phyloP scores from a whole-genome alignment of 23 tunicate species.

The Styela clava region DNA sequence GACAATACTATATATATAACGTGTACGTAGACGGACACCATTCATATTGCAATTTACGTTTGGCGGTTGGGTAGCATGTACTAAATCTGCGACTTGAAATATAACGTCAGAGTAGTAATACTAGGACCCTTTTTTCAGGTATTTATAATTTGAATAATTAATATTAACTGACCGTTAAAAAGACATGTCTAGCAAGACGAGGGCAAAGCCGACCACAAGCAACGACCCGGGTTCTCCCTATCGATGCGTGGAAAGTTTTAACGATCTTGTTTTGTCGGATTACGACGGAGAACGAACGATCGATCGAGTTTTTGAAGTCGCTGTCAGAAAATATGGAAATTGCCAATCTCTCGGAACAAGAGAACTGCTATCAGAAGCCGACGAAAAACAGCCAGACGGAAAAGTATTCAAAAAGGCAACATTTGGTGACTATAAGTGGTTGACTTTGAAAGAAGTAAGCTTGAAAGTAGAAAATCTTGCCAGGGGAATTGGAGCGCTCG shows the following conservation, averaged over 20 bases:
- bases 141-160: too few relatives aligned
- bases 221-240: constrained; percentile 46
- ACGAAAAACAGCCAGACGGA: constrained; percentile 87
- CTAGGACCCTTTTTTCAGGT: too few relatives aligned
- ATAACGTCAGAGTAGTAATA: too few relatives aligned
- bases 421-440: constrained; percentile 87
- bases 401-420: constrained; percentile 94
- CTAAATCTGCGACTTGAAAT: too few relatives aligned
- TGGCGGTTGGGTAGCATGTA: too few relatives aligned
- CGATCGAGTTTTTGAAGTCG: constrained; percentile 46
- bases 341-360: constrained; percentile 74
- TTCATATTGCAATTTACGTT: too few relatives aligned
- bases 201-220: constrained; percentile 18
- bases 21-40: too few relatives aligned
- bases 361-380: constrained; percentile 76
- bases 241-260: constrained; percentile 51
- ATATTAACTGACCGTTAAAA: too few relatives aligned
- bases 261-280: constrained; percentile 22
- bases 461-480: constrained; percentile 49
- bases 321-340: constrained; percentile 41
- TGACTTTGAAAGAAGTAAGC: constrained; percentile 47
- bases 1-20: too few relatives aligned
- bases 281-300: constrained; percentile 47
- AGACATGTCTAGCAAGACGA: constrained; percentile 14
- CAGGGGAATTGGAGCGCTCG: constrained; percentile 55